Percentiles rank a stretch among this genome's conserved stretches.
Conservation (phyloP, 2,797 vertebrate species). For the Neosilurus hyrtlii region DNA sequence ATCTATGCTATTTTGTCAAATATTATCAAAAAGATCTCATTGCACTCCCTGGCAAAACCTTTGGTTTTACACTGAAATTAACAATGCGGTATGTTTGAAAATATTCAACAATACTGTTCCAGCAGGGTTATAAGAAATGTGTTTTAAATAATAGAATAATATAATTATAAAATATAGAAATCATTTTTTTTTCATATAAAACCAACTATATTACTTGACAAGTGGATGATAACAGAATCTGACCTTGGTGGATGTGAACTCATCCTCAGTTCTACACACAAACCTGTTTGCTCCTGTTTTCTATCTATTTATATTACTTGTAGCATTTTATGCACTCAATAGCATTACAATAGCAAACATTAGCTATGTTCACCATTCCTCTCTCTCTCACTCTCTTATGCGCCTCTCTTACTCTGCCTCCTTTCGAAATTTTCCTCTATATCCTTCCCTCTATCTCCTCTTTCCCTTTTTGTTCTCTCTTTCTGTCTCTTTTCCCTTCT, state of each 20-base stretch:
- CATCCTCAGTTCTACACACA: constrained; percentile 40
- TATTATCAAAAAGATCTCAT: background rate
- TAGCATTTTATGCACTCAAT: constrained; percentile 22
- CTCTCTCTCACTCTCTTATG: constrained; percentile 25
- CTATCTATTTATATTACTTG: constrained; percentile 46
- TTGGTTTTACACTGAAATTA: constrained; percentile 1
- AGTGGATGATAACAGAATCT: constrained; percentile 41
- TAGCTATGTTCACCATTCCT: background rate
- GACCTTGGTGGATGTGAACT: constrained; percentile 38
- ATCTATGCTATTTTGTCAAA: background rate
- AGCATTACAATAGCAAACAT: constrained; percentile 13
- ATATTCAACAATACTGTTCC: background rate
- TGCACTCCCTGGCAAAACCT: background rate
- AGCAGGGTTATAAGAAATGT: background rate
- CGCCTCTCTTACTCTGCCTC: constrained; percentile 26
- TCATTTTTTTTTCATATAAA: background rate
- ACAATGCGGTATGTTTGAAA: background rate
- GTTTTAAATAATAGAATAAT: too few relatives aligned
- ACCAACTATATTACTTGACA: constrained; percentile 39
- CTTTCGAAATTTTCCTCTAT: constrained; percentile 60
- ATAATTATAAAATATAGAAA: too few relatives aligned
- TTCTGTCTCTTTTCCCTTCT: constrained; percentile 64
- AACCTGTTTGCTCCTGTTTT: constrained; percentile 40
- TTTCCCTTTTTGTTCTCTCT: constrained; percentile 66
- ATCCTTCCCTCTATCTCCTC: constrained; percentile 56